A percentile compares a stretch with the other conserved stretches of the same genome.
These are phyloP conservation scores for Pituophis catenifer DNA, from an alignment of 2,113 vertebrate species.

Conservation along the genomic window DNA sequence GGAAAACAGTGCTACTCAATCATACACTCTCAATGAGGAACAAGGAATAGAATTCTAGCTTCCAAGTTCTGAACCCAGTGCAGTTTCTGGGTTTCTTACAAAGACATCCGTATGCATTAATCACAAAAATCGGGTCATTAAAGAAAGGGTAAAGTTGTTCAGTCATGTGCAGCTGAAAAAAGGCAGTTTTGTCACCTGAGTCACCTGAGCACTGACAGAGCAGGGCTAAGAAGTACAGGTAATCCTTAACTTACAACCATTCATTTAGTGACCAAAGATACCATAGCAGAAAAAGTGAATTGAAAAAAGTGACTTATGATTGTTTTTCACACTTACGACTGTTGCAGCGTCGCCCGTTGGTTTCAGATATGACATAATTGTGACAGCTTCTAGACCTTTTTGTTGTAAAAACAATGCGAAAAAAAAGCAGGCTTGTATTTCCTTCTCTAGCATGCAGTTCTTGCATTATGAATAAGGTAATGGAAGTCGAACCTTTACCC, in stretches of 20 bases:
- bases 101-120: background rate
- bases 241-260: background rate
- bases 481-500: background rate
- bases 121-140: background rate
- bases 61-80: background rate
- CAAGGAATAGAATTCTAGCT: background rate
- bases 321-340: background rate
- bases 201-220: background rate
- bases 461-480: background rate
- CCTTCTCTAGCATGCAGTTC: too few species aligned
- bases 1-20: background rate
- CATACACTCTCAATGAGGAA: background rate
- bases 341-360: background rate
- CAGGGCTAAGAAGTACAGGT: background rate
- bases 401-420: background rate
- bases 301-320: background rate
- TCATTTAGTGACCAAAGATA: background rate
- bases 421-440: background rate
- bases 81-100: background rate
- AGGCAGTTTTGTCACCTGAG: background rate
- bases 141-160: background rate
- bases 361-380: background rate
- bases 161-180: background rate
- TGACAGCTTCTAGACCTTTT: constrained; percentile 8
- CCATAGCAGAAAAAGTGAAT: background rate